A percentile compares a stretch with the other conserved stretches of the same genome.
phyloP scores from a whole-genome alignment of 1,140 invertebrate species.

The Drosophila tristis region DNA sequence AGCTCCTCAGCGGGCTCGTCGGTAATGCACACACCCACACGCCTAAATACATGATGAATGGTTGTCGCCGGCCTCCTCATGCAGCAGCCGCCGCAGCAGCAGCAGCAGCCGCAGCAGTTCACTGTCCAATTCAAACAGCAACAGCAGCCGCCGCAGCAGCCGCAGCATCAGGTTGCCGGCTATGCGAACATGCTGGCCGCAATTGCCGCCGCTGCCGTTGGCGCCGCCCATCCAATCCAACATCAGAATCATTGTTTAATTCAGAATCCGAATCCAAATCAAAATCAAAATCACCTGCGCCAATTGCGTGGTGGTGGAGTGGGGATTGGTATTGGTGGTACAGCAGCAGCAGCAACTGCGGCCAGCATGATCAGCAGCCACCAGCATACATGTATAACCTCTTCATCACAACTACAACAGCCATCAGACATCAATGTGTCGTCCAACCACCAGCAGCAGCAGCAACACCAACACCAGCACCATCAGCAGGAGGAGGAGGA shows the following conservation, averaged over 20 bases:
- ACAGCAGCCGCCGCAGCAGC: constrained; percentile 14
- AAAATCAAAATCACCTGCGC: constrained; percentile 40
- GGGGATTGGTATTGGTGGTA: constrained; percentile 11
- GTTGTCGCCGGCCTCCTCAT: constrained; percentile 80
- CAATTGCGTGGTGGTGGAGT: not conserved
- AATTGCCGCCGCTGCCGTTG: constrained; percentile 48
- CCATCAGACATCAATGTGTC: constrained; percentile 26
- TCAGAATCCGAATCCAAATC: constrained; percentile 42
- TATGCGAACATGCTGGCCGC: constrained; percentile 72
- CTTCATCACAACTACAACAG: constrained; percentile 74
- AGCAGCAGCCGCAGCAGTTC: constrained; percentile 26
- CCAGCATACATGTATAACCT: constrained; percentile 74
- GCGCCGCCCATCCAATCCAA: too few species aligned
- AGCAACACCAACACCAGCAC: constrained; percentile 32
- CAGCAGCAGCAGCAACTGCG: constrained; percentile 58
- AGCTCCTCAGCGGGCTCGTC: constrained; percentile 71
- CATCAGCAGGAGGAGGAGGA: constrained; percentile 9
- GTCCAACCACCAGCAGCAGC: constrained; percentile 30
- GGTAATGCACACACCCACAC: constrained; percentile 80
- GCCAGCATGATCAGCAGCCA: constrained; percentile 69
- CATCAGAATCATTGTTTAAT: constrained; percentile 18
- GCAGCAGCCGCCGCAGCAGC: constrained; percentile 62
- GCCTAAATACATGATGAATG: constrained; percentile 83
- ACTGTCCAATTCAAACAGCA: too few species aligned
- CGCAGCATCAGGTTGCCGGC: constrained; percentile 64